A percentile compares a stretch with the other conserved stretches of the same genome.
phyloP scores from a whole-genome alignment of 1,140 invertebrate species.

The Drosophila saltans region DNA sequence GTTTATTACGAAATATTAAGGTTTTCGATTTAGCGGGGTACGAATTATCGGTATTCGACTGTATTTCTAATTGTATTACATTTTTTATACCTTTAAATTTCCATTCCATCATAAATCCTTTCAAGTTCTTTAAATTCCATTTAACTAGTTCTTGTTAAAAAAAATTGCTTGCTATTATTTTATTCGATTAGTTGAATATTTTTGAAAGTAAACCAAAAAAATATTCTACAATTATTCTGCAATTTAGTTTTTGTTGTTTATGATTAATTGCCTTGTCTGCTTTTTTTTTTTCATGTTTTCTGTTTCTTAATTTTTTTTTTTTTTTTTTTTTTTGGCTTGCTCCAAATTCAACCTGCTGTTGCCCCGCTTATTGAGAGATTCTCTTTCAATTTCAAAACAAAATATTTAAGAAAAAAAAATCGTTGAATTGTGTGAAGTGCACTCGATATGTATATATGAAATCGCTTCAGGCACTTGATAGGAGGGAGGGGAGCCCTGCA shows the following conservation, averaged over 20 bases:
- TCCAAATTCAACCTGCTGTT: slow-evolving; percentile 21
- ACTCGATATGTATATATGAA: slow-evolving; percentile 21
- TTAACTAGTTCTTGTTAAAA: background rate
- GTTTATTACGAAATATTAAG: too few relatives aligned
- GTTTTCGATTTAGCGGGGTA: too few relatives aligned
- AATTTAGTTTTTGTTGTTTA: slow-evolving; percentile 64
- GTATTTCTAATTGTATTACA: too few relatives aligned
- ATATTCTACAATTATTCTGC: slow-evolving; percentile 69
- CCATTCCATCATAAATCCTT: background rate
- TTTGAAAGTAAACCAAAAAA: slow-evolving; percentile 55
- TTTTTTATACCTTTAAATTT: background rate
- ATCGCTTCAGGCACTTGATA: slow-evolving; percentile 11
- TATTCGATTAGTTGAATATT: slow-evolving; percentile 21
- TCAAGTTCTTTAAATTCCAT: background rate
- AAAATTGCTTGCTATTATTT: background rate
- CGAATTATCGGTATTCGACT: too few relatives aligned
- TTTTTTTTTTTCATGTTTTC: background rate
- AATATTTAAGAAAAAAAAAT: background rate
- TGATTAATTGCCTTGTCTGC: slow-evolving; percentile 65
- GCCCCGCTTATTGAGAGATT: slow-evolving; percentile 8
- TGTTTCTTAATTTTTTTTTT: background rate
- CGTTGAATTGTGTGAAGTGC: slow-evolving; percentile 18
- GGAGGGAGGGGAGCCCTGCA: background rate
- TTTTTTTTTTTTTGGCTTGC: background rate
- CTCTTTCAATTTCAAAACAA: slow-evolving; percentile 18